Base-by-base conservation (phyloP, 2,113 vertebrate genomes). In the Tympanuchus pallidicinctus region DNA sequence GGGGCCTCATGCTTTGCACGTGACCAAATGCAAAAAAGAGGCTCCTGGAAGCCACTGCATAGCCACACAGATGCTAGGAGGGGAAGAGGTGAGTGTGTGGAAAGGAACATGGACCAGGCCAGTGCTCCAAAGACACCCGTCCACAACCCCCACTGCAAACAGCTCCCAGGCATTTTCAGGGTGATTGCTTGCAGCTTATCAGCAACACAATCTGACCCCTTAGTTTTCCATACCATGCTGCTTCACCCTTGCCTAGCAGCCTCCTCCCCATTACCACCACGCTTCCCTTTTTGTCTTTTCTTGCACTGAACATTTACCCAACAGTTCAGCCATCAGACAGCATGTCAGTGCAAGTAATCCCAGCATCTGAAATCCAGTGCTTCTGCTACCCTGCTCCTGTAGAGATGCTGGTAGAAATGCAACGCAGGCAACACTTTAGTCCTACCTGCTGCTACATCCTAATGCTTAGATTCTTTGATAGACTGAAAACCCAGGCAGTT, bases 121-220 rank as follows among this genome's bases (percentile, higher is more conserved):
- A 47, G 24, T 65, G 57, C 30, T 52, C 40, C 85, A 67, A n/a
- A 74, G 45, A 27, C 32, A 70, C 6, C 32, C 76, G 52, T 38
- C 38, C 66, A 21, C 13, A 43, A 15, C 20, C 19, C 32, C 4
- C 74, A 87, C 11, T 42, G 40, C 56, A n/a, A 20, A 30, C 34
- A 36, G 30, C 32, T 82, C 84, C 28, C 36, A 40, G 40, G 12
- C 54, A 64, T 11, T 82, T 60, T 48, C 71, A 72, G 19, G 14
- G 28, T 50, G 60, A 88, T 74, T 1, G 10, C 40, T 43, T 0
- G 0, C n/a, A 72, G 64, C 6, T 50, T 9, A 38, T 3, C 34
- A 66, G 19, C 19, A 82, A 54, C 1, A 74, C 28, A 69, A 61
- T 42, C 10, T 43, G 78, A 4, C 15, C 18, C 20, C 8, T 48